Evolutionary conservation across 2,113 vertebrate genomes (phyloP).

Genomic region (Anser brachyrhynchus): DNA sequence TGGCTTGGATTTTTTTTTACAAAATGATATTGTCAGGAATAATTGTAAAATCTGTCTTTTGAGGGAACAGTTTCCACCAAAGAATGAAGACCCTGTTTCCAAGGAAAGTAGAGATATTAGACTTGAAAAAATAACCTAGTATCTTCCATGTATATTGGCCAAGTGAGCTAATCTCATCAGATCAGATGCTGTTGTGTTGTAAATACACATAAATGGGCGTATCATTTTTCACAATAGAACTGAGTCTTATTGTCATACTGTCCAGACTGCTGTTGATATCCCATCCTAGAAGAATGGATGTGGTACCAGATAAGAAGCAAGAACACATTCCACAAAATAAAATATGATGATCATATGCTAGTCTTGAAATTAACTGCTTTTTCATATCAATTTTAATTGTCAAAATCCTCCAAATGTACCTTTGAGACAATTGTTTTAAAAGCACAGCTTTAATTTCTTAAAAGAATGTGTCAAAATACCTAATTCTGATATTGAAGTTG

Average conservation of each 20-base stretch:
- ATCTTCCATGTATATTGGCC: neutral
- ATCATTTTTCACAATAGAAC: neutral
- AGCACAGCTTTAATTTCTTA: neutral
- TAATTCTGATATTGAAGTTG: neutral
- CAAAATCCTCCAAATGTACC: neutral
- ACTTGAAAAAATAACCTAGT: neutral
- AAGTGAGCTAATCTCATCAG: neutral
- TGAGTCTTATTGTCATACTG: neutral
- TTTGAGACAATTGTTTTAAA: conserved; percentile 28
- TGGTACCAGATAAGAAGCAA: neutral
- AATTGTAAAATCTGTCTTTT: neutral
- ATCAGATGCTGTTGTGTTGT: neutral
- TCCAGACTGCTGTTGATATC: neutral
- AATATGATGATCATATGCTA: neutral
- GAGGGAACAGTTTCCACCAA: neutral
- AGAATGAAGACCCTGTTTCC: neutral
- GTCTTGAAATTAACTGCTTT: conserved; percentile 42
- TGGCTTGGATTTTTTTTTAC: neutral
- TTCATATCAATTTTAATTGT: conserved; percentile 24
- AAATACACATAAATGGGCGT: neutral
- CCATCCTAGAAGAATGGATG: neutral
- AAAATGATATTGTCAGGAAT: neutral
- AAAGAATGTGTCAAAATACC: neutral
- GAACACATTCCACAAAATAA: neutral
- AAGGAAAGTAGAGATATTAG: neutral